Evolutionary conservation across 2,888 invertebrate genomes (phyloP).

Genomic region (Pasiphila rectangulata): DNA sequence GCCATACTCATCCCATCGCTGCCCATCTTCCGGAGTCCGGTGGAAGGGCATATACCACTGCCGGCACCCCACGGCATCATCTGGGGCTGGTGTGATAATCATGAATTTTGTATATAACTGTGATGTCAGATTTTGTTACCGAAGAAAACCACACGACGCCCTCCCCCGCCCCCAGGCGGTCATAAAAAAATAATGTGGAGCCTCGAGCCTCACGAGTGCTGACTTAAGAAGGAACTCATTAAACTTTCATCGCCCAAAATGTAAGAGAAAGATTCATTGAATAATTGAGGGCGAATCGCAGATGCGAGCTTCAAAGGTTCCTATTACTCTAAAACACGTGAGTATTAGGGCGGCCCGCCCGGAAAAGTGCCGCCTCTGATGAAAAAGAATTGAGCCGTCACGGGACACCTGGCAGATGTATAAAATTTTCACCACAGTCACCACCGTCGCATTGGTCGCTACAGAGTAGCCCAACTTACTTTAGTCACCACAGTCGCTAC

Average conservation of each 20-base stretch:
- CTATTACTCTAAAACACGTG: slow-evolving; percentile 1
- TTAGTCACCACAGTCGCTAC: too few relatives aligned
- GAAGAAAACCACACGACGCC: slow-evolving; percentile 26
- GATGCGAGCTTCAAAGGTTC: slow-evolving; percentile 33
- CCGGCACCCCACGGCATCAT: too few relatives aligned
- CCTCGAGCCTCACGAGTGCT: slow-evolving; percentile 44
- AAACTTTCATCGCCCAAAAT: slow-evolving; percentile 70
- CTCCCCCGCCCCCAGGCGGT: slow-evolving; percentile 15
- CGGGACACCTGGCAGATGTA: background rate
- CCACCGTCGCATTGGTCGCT: too few relatives aligned
- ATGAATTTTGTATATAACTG: too few relatives aligned
- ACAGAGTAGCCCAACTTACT: too few relatives aligned
- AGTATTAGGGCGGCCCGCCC: background rate
- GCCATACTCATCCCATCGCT: too few relatives aligned
- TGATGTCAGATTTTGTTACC: too few relatives aligned
- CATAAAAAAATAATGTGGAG: slow-evolving; percentile 42
- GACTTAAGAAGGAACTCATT: slow-evolving; percentile 55
- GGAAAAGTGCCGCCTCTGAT: background rate
- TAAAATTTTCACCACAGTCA: too few relatives aligned
- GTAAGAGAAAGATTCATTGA: slow-evolving; percentile 66
- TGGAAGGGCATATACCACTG: too few relatives aligned
- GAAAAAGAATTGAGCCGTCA: background rate
- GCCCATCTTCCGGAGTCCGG: too few relatives aligned
- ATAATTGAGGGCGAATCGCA: slow-evolving; percentile 58
- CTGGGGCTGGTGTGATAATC: too few relatives aligned